Evolutionary conservation across 1,140 invertebrate species (phyloP).

Genomic region (Melipona quadrifasciata): DNA sequence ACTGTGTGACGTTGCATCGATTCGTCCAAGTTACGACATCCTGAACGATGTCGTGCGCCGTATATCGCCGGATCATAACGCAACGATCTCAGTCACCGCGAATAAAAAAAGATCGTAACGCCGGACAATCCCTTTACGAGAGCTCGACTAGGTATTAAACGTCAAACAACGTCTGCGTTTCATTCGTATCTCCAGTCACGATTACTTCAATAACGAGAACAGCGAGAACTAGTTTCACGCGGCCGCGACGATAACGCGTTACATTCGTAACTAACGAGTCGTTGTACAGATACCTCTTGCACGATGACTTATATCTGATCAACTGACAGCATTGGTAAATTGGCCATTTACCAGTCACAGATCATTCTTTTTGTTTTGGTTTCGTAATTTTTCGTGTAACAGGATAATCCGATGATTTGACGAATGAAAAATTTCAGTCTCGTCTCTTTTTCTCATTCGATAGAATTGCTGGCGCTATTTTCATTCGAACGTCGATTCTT

Average conservation of each 20-base stretch:
- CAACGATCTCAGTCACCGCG: neutral
- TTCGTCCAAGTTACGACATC: neutral
- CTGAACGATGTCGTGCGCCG: neutral
- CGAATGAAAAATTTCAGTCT: too few relatives aligned
- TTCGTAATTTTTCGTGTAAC: too few relatives aligned
- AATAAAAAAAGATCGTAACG: neutral
- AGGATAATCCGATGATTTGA: too few relatives aligned
- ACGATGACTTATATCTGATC: too few relatives aligned
- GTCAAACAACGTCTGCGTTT: neutral
- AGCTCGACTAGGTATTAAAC: constrained; percentile 2
- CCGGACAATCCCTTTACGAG: neutral
- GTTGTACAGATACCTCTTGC: too few relatives aligned
- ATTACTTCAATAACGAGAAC: constrained; percentile 3
- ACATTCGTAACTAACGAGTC: neutral
- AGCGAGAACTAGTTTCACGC: neutral
- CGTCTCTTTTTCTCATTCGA: too few relatives aligned
- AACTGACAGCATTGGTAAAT: too few relatives aligned
- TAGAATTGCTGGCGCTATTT: too few relatives aligned
- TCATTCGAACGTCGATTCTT: too few relatives aligned
- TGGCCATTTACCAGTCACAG: too few relatives aligned
- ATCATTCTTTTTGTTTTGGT: too few relatives aligned
- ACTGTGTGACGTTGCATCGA: neutral
- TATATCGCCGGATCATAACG: neutral
- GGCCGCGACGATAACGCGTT: neutral
- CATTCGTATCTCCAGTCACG: too few relatives aligned